Evolutionary conservation across 1,140 invertebrate genomes (phyloP).

Genomic region (Zaprionus tsacasi): DNA sequence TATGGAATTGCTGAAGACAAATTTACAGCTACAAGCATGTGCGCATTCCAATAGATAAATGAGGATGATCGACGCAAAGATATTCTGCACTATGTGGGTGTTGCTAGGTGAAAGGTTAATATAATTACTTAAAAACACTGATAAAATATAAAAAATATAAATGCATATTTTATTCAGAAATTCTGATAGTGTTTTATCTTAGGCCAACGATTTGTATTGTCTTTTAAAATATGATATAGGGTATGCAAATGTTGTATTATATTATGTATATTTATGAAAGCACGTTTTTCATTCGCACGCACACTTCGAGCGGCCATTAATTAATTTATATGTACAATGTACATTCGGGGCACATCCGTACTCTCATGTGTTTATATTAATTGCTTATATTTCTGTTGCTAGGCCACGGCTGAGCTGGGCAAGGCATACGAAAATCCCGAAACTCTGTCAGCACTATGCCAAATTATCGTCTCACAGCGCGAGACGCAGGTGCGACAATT

Average conservation of each 20-base stretch:
- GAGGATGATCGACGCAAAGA: not conserved
- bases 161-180: too few relatives aligned
- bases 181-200: not conserved
- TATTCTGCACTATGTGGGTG: not conserved
- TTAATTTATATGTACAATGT: conserved; percentile 34
- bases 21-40: conserved; percentile 28
- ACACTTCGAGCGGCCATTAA: conserved; percentile 24
- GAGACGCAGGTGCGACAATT: conserved; percentile 88
- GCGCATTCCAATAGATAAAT: conserved; percentile 37
- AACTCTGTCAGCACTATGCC: conserved; percentile 86
- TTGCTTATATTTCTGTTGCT: conserved; percentile 15
- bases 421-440: conserved; percentile 88
- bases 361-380: conserved; percentile 15
- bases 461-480: conserved; percentile 85
- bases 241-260: conserved; percentile 1
- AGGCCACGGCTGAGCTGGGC: conserved; percentile 88
- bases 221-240: not conserved
- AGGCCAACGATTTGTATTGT: not conserved
- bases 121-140: not conserved
- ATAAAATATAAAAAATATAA: too few relatives aligned
- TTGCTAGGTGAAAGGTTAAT: too few relatives aligned
- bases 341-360: not conserved
- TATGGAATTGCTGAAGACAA: conserved; percentile 6
- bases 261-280: conserved; percentile 17
- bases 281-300: conserved; percentile 22